Percentiles rank a stretch among this genome's conserved stretches.
phyloP scores from a whole-genome alignment of 2,113 vertebrate species.

The Hyla sarda region DNA sequence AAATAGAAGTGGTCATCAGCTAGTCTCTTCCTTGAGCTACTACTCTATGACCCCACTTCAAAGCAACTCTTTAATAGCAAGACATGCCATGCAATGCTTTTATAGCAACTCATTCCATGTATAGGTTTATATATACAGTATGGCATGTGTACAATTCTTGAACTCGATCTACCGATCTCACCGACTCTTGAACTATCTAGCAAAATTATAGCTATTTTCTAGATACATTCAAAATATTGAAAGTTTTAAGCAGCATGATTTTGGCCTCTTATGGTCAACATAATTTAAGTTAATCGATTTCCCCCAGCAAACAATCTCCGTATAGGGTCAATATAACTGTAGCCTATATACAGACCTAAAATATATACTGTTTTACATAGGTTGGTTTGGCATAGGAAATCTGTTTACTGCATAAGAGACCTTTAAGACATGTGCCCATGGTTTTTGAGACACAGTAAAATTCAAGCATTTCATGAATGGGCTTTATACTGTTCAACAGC shows the following conservation, averaged over 20 bases:
- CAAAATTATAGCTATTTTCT: background rate
- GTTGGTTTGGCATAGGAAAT: background rate
- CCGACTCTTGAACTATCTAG: background rate
- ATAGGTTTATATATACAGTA: background rate
- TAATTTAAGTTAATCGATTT: background rate
- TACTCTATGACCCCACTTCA: background rate
- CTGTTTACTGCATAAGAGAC: background rate
- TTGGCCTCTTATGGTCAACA: background rate
- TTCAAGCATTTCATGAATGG: background rate
- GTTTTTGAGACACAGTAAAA: background rate
- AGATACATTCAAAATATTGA: background rate
- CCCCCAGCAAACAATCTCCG: background rate
- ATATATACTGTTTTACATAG: background rate
- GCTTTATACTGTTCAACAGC: constrained; percentile 38
- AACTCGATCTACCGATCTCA: background rate
- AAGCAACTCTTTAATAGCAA: background rate
- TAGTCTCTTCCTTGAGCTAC: background rate
- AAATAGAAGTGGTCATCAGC: background rate
- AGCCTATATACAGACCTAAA: background rate
- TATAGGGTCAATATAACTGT: background rate
- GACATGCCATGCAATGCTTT: constrained; percentile 13
- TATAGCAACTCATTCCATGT: background rate
- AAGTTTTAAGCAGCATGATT: constrained; percentile 15
- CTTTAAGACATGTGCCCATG: constrained; percentile 26
- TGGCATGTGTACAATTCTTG: background rate